A percentile compares a stretch with the other conserved stretches of the same genome.
phyloP scores from a whole-genome alignment of 2,113 vertebrate genomes.

The Rhinoderma darwinii region DNA sequence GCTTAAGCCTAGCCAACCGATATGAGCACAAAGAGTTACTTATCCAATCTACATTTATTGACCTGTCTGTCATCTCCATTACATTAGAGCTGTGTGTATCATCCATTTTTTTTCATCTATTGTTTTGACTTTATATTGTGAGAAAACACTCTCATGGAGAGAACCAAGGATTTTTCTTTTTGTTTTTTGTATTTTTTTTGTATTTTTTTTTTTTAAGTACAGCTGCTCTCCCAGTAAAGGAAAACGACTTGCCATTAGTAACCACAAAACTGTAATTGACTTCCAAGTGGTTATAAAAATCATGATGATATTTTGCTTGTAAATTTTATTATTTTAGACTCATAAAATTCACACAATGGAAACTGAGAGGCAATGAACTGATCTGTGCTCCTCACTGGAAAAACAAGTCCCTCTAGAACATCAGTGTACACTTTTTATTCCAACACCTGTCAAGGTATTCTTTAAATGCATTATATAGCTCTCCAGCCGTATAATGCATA shows the following conservation, averaged over 20 bases:
- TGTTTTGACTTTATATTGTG: constrained; percentile 37
- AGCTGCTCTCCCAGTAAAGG: constrained; percentile 21
- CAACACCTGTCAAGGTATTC: constrained; percentile 14
- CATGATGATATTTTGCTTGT: constrained; percentile 45
- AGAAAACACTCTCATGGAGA: constrained; percentile 5
- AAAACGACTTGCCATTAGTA: constrained; percentile 37
- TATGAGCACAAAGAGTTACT: constrained; percentile 33
- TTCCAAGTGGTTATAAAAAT: constrained; percentile 51
- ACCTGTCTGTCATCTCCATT: neutral
- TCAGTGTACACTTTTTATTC: neutral
- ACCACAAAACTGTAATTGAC: constrained; percentile 55
- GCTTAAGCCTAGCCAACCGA: neutral
- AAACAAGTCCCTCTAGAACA: constrained; percentile 11
- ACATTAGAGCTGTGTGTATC: constrained; percentile 47
- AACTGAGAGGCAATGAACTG: neutral
- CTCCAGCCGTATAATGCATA: neutral
- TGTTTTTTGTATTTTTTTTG: neutral
- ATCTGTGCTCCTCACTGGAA: constrained; percentile 5
- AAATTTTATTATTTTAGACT: constrained; percentile 38
- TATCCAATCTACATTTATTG: constrained; percentile 45
- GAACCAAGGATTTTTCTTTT: neutral
- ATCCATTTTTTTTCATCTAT: constrained; percentile 38
- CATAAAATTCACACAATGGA: constrained; percentile 22
- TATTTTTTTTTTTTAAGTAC: neutral
- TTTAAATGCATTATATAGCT: neutral